Percentiles rank a stretch among this genome's conserved stretches.
Conservation (phyloP, 2,113 vertebrate species). For the Microcebus griseorufus region DNA sequence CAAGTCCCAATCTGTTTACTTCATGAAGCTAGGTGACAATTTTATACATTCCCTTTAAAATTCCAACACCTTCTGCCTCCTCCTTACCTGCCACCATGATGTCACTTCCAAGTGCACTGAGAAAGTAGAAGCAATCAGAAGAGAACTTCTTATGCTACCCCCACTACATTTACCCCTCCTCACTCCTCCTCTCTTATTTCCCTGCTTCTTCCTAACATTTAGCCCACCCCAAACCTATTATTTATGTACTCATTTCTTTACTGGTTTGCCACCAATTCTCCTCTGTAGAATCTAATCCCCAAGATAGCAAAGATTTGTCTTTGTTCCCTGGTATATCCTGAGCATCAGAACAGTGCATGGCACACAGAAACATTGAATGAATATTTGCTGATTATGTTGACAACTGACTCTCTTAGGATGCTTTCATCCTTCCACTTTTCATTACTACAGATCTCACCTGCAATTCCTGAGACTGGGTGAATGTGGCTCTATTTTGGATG, state of each 20-base stretch:
- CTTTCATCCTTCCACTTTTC: not conserved
- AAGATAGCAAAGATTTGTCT: not conserved
- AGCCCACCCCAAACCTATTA: not conserved
- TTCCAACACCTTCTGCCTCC: not conserved
- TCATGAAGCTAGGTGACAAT: not conserved
- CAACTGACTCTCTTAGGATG: not conserved
- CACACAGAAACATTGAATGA: not conserved
- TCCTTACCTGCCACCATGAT: not conserved
- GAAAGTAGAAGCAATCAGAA: not conserved
- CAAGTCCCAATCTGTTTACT: not conserved
- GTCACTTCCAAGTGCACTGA: not conserved
- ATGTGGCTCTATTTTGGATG: not conserved
- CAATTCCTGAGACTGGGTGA: not conserved
- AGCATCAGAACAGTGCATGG: not conserved
- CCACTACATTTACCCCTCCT: not conserved
- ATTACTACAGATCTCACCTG: not conserved
- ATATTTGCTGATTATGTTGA: not conserved
- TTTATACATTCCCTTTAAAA: slow-evolving; percentile 19
- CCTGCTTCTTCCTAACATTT: not conserved
- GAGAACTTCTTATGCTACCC: not conserved
- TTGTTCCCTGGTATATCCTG: not conserved
- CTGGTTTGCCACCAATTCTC: not conserved
- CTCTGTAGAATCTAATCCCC: not conserved
- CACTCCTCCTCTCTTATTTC: not conserved
- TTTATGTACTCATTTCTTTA: not conserved